phyloP scores from a whole-genome alignment of 1,140 invertebrate genomes.

The Oryctes rhinoceros region DNA sequence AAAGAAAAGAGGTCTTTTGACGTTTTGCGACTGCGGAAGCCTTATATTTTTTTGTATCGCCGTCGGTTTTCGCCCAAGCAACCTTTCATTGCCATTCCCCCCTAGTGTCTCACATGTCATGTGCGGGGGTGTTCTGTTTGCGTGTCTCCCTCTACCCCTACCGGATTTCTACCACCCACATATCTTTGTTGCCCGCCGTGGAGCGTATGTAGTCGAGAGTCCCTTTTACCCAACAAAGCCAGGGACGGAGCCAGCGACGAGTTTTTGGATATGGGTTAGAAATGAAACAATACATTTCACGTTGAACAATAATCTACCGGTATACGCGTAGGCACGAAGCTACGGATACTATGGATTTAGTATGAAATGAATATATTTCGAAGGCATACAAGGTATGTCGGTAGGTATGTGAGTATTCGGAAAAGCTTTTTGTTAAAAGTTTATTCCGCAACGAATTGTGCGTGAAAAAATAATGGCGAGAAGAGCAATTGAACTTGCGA shows the following conservation, averaged over 20 bases:
- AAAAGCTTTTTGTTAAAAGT: not conserved
- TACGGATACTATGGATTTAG: not conserved
- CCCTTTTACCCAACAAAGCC: conserved; percentile 18
- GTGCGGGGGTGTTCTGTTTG: conserved; percentile 46
- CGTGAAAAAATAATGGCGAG: not conserved
- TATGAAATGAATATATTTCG: conserved; percentile 21
- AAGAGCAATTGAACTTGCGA: too few species aligned
- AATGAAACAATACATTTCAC: conserved; percentile 32
- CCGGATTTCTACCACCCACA: conserved; percentile 41
- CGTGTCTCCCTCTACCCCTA: conserved; percentile 41
- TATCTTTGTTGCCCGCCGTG: conserved; percentile 36
- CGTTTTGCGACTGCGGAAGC: conserved; percentile 43
- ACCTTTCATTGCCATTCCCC: conserved; percentile 42
- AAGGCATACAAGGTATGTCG: not conserved
- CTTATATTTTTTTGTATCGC: conserved; percentile 42
- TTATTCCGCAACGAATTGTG: not conserved
- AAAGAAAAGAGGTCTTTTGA: conserved; percentile 41
- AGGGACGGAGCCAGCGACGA: conserved; percentile 15
- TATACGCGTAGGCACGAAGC: not conserved
- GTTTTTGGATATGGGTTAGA: conserved; percentile 9
- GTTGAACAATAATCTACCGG: conserved; percentile 6
- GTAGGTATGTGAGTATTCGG: not conserved
- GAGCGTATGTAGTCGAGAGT: not conserved
- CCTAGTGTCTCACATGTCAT: conserved; percentile 45
- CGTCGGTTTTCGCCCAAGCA: conserved; percentile 41